phyloP scores from a whole-genome alignment of 2,797 vertebrate genomes.

The Botia almorhae region DNA sequence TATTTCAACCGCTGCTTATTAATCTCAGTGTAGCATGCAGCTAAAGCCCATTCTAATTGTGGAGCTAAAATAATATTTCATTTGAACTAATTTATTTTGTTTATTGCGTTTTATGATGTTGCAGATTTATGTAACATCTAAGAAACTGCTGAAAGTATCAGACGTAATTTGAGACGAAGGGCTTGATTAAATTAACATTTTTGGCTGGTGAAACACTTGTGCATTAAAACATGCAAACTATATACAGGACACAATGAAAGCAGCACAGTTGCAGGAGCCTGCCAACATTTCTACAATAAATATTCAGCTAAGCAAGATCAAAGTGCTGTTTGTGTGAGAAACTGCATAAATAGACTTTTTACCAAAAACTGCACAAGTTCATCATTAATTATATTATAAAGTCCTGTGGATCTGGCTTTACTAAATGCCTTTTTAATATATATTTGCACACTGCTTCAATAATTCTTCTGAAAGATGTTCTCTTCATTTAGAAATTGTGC shows the following conservation, averaged over 20 bases:
- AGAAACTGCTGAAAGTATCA: too few species aligned
- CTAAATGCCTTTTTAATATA: neutral
- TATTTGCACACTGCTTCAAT: neutral
- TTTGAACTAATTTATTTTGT: too few species aligned
- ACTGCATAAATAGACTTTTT: too few species aligned
- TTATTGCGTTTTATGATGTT: too few species aligned
- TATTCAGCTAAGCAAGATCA: neutral
- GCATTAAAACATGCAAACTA: neutral
- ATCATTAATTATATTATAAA: neutral
- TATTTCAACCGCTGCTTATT: too few species aligned
- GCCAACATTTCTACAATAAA: neutral
- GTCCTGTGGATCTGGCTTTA: neutral
- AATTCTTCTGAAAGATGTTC: neutral
- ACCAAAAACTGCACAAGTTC: neutral
- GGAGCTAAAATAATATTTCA: too few species aligned
- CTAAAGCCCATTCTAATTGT: too few species aligned
- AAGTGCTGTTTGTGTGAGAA: neutral
- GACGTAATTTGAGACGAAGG: too few species aligned
- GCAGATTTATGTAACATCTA: too few species aligned
- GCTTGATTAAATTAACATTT: too few species aligned
- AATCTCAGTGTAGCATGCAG: too few species aligned
- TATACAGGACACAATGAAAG: neutral
- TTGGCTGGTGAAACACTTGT: neutral
- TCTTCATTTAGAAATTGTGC: neutral
- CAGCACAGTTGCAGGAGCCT: neutral